These are phyloP conservation scores for Drosophila anomalata DNA, from an alignment of 2,888 invertebrate genomes.

Conservation along the genomic window DNA sequence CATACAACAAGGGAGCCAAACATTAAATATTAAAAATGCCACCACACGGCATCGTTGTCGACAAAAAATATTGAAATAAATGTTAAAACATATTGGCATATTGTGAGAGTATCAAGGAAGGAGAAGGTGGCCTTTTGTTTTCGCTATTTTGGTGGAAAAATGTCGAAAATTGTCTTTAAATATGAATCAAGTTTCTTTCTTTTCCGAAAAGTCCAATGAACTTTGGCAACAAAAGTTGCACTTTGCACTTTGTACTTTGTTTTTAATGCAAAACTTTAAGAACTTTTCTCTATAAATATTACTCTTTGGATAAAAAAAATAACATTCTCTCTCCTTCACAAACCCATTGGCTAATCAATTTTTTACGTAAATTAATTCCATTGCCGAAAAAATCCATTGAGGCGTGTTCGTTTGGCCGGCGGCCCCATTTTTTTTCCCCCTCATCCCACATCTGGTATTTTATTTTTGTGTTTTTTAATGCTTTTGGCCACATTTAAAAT, in stretches of 20 bases:
- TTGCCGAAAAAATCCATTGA: conserved; percentile 82
- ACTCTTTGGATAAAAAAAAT: not conserved
- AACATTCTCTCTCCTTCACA: not conserved
- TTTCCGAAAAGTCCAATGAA: not conserved
- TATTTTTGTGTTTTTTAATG: conserved; percentile 10
- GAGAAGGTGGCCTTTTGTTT: conserved; percentile 24
- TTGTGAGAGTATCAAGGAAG: conserved; percentile 56
- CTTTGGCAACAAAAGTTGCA: not conserved
- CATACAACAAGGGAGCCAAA: conserved; percentile 32
- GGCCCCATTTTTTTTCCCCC: conserved; percentile 16
- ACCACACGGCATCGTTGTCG: conserved; percentile 62
- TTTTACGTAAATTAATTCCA: conserved; percentile 84
- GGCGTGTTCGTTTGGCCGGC: conserved; percentile 70
- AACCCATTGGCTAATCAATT: conserved; percentile 81
- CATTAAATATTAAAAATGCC: conserved; percentile 76
- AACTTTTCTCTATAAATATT: not conserved
- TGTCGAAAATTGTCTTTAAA: conserved; percentile 63
- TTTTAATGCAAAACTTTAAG: not conserved
- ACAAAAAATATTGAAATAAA: conserved; percentile 74
- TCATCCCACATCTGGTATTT: not conserved
- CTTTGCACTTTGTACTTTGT: not conserved
- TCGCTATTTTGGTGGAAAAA: not conserved
- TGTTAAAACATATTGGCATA: conserved; percentile 78
- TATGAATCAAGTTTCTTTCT: conserved; percentile 51
- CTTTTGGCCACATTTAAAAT: conserved; percentile 67